Base-by-base conservation (phyloP, 2,797 vertebrate species). In the Chloroceryle inda region DNA sequence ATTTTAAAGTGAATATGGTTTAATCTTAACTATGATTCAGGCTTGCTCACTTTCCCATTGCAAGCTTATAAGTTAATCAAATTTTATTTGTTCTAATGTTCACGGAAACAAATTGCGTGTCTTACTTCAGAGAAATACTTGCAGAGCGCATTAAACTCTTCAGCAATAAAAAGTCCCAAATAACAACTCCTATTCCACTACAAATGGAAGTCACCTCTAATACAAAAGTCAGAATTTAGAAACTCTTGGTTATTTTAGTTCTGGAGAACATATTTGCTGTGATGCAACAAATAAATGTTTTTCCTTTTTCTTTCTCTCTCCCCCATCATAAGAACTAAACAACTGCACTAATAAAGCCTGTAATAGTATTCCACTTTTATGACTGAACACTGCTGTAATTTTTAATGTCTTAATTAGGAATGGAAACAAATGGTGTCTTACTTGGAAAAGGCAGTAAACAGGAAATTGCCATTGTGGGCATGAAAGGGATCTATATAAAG, bases 201-300 rank as follows among this genome's bases (percentile, higher is more conserved):
- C 91, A 94, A 97, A 93, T 91, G 84, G 74, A 93, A 97, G 91
- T 94, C 85, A 95, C 93, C 93, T 93, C 71, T 58, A 92, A 91
- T 81, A 77, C 63, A 91, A 94, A 96, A 97, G 64, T 83, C n/a
- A 93, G 83, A 94, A 88, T 95, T 92, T 88, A 95, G 92, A 94
- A 86, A 91, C 85, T 63, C 53, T 29, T 93, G 77, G 76, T 80
- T 96, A 52, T 96, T 97, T 96, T 95, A 69, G 71, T 96, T 96
- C 82, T 80, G 79, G 53, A 92, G 63, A 96, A 92, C 38, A 35
- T 21, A 71, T 85, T 95, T 96, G 49, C 85, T 92, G 76, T 71
- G 88, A 73, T 69, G 61, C 58, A 85, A 40, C 4, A 66, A 64
- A 92, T 85, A 85, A 90, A 56, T 71, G 50, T 53, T 75, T 76